Evolutionary conservation across 2,797 vertebrate genomes (phyloP), one percentile per base, ranked within the genome.

Genomic region (Amniataba percoides): DNA sequence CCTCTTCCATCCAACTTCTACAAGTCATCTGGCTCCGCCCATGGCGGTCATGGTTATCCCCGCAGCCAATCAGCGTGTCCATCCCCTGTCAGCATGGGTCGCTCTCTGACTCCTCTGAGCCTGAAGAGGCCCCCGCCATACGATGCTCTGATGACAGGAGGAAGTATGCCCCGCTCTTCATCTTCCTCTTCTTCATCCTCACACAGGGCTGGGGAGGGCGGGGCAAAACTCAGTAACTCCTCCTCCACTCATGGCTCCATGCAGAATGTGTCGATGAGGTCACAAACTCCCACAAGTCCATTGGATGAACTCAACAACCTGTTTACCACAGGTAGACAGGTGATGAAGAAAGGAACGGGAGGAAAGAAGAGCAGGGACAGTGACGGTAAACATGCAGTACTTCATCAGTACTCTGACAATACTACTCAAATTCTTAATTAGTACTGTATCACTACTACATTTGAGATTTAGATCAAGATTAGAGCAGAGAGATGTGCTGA

Each of bases 81-180:
- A 0, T 99, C 98, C 39, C 98, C 98, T 0, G 97, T 99, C 48
- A 97, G 96, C 94, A 96, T 97, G 96, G 97, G 97, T 9, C 94
- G 97, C 70, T 95, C 97, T 46, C 93, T 98, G 87, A 98, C 97
- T 0, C 97, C 98, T 4, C 93, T 98, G 87, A 97, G 95, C 92
- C 95, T 98, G 87, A 99, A 99, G 93, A 95, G 97, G 72, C 98
- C 98, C 0, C 98, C 98, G 0, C 97, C 98, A 4, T 99, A 99
- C n/a, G 97, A 99, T 10, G 93, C 95, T 15, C 90, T 94, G 60
- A 85, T 94, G 83, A 88, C 92, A 1, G 94, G 93, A 31, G 94
- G 93, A 72, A 94, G 92, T 14, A 94, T 97, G 82, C 96, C 97
- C 43, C 95, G 97, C 92, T 96, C 96, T 36, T 89, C 90, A 9